Evolutionary conservation across 2,888 invertebrate species (phyloP).

Genomic region (Hirtodrosophila cameraria): DNA sequence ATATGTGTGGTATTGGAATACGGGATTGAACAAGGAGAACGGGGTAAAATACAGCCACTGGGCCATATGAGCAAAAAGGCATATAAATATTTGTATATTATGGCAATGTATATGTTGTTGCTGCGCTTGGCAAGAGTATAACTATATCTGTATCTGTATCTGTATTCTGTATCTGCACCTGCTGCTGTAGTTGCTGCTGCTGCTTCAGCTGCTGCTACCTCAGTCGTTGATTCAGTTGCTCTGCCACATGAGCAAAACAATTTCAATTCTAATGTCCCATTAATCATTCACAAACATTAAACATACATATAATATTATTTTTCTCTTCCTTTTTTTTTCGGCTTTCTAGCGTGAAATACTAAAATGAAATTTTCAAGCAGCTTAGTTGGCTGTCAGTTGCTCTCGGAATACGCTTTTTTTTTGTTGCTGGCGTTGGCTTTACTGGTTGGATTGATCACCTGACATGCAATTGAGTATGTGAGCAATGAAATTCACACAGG

Average conservation of each 20-base stretch:
- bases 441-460: constrained; percentile 54
- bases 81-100: constrained; percentile 77
- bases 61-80: constrained; percentile 41
- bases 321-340: constrained; percentile 27
- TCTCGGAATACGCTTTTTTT: constrained; percentile 29
- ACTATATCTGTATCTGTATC: constrained; percentile 18
- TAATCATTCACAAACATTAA: constrained; percentile 79
- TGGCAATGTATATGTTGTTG: constrained; percentile 51
- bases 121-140: constrained; percentile 46
- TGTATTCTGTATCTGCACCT: constrained; percentile 23
- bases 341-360: constrained; percentile 75
- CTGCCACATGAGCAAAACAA: constrained; percentile 65
- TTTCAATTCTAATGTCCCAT: constrained; percentile 78
- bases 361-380: constrained; percentile 69
- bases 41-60: constrained; percentile 21
- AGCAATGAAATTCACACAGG: constrained; percentile 15
- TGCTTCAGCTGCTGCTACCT: constrained; percentile 18
- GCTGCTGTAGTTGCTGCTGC: constrained; percentile 6
- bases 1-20: too few relatives aligned
- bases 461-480: constrained; percentile 33
- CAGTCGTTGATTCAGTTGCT: constrained; percentile 13
- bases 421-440: not conserved
- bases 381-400: constrained; percentile 75
- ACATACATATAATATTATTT: constrained; percentile 40
- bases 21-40: too few relatives aligned